A percentile compares a stretch with the other conserved stretches of the same genome.
Evolutionary conservation across 1,140 invertebrate genomes (phyloP).

Genomic region (Lepidostoma basale): DNA sequence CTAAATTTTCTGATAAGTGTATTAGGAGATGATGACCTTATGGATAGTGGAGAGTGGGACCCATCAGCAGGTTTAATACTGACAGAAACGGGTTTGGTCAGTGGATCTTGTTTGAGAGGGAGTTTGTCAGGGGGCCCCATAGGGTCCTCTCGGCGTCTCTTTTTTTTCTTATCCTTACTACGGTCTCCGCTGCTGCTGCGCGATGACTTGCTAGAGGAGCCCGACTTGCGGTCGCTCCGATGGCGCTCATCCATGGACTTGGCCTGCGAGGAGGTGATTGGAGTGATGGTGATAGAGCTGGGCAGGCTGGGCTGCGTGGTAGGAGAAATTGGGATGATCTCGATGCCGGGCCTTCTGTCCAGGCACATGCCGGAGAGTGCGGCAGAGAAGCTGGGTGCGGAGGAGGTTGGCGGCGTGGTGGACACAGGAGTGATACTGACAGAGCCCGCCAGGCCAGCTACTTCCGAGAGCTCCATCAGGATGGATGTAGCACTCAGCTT

Average conservation of each 20-base stretch:
- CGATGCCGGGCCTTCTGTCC: constrained; percentile 75
- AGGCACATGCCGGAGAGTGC: constrained; percentile 67
- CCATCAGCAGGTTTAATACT: constrained; percentile 76
- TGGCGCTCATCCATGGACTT: constrained; percentile 66
- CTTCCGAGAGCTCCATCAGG: constrained; percentile 63
- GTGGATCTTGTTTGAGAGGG: constrained; percentile 71
- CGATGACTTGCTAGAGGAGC: constrained; percentile 59
- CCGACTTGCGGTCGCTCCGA: constrained; percentile 68
- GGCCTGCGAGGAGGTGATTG: constrained; percentile 67
- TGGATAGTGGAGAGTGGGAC: constrained; percentile 65
- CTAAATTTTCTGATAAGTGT: constrained; percentile 71
- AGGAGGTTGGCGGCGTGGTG: constrained; percentile 47
- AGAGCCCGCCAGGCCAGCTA: constrained; percentile 68
- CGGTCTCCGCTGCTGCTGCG: constrained; percentile 65
- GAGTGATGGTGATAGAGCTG: constrained; percentile 84
- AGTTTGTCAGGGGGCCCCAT: constrained; percentile 87
- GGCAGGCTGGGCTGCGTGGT: constrained; percentile 67
- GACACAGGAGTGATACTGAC: constrained; percentile 81
- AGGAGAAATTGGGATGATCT: constrained; percentile 77
- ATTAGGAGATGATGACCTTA: constrained; percentile 67
- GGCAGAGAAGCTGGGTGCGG: constrained; percentile 58
- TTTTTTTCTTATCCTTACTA: constrained; percentile 76
- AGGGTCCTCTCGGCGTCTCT: constrained; percentile 77
- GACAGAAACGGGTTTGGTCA: constrained; percentile 74
- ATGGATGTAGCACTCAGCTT: constrained; percentile 53